Evolutionary conservation across 2,888 invertebrate species (phyloP).

Genomic region (Molorchus minor): DNA sequence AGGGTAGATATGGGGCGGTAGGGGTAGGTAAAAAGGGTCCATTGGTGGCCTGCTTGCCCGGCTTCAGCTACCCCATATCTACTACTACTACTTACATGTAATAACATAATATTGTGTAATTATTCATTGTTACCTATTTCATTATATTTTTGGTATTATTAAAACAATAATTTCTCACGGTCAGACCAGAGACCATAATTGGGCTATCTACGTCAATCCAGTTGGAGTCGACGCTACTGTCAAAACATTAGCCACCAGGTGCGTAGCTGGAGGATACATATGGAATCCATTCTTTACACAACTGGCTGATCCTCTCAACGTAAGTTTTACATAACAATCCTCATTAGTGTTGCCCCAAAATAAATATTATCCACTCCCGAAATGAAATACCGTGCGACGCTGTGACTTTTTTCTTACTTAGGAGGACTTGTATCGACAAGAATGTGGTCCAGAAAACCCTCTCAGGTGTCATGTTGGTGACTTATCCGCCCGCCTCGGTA

Average conservation of each 20-base stretch:
- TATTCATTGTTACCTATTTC: too few relatives aligned
- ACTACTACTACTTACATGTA: too few relatives aligned
- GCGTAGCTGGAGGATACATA: conserved; percentile 89
- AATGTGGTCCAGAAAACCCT: conserved; percentile 89
- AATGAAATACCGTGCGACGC: background rate
- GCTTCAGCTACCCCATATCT: too few relatives aligned
- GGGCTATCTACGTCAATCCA: conserved; percentile 91
- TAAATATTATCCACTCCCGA: too few relatives aligned
- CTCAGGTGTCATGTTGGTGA: conserved; percentile 92
- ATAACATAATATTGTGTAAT: too few relatives aligned
- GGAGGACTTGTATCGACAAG: conserved; percentile 84
- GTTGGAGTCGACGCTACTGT: conserved; percentile 92
- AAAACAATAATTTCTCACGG: too few relatives aligned
- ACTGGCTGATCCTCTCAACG: conserved; percentile 88
- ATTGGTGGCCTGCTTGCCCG: too few relatives aligned
- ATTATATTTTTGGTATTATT: too few relatives aligned
- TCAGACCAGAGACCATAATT: conserved; percentile 85
- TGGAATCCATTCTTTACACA: conserved; percentile 94
- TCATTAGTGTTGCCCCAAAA: background rate
- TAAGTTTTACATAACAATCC: conserved; percentile 59
- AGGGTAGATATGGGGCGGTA: too few relatives aligned
- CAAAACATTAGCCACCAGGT: conserved; percentile 79
- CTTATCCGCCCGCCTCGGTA: conserved; percentile 83
- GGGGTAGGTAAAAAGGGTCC: too few relatives aligned
- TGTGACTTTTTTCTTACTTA: conserved; percentile 55